phyloP scores from a whole-genome alignment of 2,797 vertebrate species.

The Melopsittacus undulatus region DNA sequence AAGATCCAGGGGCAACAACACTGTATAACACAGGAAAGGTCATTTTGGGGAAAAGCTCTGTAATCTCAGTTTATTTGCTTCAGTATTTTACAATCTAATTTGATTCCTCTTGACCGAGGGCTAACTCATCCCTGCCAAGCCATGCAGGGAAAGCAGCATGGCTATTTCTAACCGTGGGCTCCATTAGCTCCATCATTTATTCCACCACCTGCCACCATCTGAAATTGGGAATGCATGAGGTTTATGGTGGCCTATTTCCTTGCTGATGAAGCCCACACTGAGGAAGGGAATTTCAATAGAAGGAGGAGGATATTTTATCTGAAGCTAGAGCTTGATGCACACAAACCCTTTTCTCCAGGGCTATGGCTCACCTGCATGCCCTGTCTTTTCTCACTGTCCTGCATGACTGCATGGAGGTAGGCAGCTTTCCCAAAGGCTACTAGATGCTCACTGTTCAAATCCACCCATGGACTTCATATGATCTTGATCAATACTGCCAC shows the following conservation, averaged over 20 bases:
- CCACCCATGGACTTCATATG: accelerated
- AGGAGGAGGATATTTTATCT: background rate
- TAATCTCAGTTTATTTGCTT: background rate
- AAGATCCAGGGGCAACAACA: background rate
- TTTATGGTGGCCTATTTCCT: background rate
- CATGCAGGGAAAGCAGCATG: background rate
- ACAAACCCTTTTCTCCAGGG: background rate
- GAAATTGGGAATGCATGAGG: background rate
- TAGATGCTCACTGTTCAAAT: background rate
- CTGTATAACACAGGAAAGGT: background rate
- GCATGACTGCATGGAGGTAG: background rate
- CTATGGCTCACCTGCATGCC: background rate
- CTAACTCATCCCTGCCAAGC: background rate
- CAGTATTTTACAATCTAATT: background rate
- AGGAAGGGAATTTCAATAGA: background rate
- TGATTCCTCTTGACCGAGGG: background rate
- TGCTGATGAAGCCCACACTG: background rate
- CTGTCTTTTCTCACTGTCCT: background rate
- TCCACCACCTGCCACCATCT: background rate
- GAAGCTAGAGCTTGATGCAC: background rate
- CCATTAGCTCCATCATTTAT: background rate
- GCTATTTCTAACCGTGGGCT: background rate
- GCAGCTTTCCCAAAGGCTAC: background rate
- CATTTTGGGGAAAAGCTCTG: background rate
- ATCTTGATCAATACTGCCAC: background rate